phyloP scores from a whole-genome alignment of 1,140 invertebrate species.

The Acromyrmex heyeri region DNA sequence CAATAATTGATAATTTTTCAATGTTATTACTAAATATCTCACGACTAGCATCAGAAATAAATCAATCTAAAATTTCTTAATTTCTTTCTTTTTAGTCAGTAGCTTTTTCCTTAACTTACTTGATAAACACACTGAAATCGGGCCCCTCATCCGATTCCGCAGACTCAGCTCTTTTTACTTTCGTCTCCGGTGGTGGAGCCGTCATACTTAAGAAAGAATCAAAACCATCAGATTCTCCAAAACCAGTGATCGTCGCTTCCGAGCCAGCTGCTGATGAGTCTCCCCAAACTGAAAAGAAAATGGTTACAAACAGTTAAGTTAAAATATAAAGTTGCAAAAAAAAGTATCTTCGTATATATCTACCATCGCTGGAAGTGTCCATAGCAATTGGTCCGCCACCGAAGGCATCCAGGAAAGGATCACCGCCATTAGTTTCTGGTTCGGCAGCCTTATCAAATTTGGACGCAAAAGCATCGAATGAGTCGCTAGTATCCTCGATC shows the following conservation, averaged over 20 bases:
- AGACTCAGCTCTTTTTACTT: constrained; percentile 89
- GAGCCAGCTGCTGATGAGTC: constrained; percentile 83
- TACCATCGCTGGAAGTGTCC: constrained; percentile 87
- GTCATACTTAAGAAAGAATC: constrained; percentile 94
- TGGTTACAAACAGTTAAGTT: not conserved
- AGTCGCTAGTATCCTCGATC: constrained; percentile 86
- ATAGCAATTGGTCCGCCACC: constrained; percentile 81
- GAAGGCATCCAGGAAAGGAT: constrained; percentile 88
- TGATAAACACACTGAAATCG: constrained; percentile 93
- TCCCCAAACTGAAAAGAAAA: constrained; percentile 87
- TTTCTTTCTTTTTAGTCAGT: not conserved
- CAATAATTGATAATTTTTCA: not conserved
- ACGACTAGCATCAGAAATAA: not conserved
- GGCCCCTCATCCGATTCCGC: constrained; percentile 92
- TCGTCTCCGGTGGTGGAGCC: constrained; percentile 89
- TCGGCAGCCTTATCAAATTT: constrained; percentile 93
- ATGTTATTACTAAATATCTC: not conserved
- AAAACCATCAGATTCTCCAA: constrained; percentile 91
- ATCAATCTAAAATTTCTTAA: not conserved
- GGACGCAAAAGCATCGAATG: constrained; percentile 94
- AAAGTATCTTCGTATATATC: constrained; percentile 2
- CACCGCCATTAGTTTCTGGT: constrained; percentile 81
- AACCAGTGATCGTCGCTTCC: constrained; percentile 87
- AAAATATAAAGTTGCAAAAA: not conserved
- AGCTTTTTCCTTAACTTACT: constrained; percentile 85